A percentile compares a stretch with the other conserved stretches of the same genome.
Evolutionary conservation across 1,140 invertebrate genomes (phyloP).

Genomic region (Laodelphax striatellus): DNA sequence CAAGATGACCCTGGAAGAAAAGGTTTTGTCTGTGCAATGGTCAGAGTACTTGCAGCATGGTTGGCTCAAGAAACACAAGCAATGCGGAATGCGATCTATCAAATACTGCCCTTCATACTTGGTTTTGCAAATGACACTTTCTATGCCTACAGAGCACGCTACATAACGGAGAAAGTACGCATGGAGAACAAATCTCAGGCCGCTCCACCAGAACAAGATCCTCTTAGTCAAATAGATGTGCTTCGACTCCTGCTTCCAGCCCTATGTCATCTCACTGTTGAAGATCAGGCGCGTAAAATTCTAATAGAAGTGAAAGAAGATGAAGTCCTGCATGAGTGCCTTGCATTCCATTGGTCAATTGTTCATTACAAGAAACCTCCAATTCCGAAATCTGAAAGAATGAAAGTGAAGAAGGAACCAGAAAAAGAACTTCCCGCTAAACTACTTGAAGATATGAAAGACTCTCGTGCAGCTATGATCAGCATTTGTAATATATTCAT

Average conservation of each 20-base stretch:
- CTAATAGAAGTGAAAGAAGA: slow-evolving; percentile 67
- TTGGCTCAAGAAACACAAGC: slow-evolving; percentile 84
- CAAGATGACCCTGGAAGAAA: slow-evolving; percentile 43
- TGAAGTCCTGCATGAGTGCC: slow-evolving; percentile 62
- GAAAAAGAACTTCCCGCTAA: slow-evolving; percentile 58
- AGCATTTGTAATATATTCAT: slow-evolving; percentile 84
- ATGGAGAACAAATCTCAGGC: slow-evolving; percentile 35
- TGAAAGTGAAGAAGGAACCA: slow-evolving; percentile 58
- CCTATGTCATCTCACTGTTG: slow-evolving; percentile 79
- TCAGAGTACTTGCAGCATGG: slow-evolving; percentile 76
- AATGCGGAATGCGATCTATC: slow-evolving; percentile 69
- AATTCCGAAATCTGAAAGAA: slow-evolving; percentile 60
- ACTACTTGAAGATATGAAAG: slow-evolving; percentile 65
- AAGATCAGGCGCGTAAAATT: slow-evolving; percentile 73
- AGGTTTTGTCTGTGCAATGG: slow-evolving; percentile 70
- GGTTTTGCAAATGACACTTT: slow-evolving; percentile 71
- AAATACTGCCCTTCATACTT: slow-evolving; percentile 64
- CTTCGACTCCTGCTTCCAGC: slow-evolving; percentile 73
- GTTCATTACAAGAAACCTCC: slow-evolving; percentile 74
- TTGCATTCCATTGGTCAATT: slow-evolving; percentile 75
- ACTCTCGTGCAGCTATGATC: slow-evolving; percentile 68
- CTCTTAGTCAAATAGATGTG: slow-evolving; percentile 54
- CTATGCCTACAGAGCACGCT: slow-evolving; percentile 40
- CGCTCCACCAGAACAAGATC: slow-evolving; percentile 39
- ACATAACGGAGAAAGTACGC: slow-evolving; percentile 38